A percentile compares a stretch with the other conserved stretches of the same genome.
These are phyloP conservation scores for Tetanocera ferruginea DNA, from an alignment of 2,888 invertebrate species.

Conservation along the genomic window DNA sequence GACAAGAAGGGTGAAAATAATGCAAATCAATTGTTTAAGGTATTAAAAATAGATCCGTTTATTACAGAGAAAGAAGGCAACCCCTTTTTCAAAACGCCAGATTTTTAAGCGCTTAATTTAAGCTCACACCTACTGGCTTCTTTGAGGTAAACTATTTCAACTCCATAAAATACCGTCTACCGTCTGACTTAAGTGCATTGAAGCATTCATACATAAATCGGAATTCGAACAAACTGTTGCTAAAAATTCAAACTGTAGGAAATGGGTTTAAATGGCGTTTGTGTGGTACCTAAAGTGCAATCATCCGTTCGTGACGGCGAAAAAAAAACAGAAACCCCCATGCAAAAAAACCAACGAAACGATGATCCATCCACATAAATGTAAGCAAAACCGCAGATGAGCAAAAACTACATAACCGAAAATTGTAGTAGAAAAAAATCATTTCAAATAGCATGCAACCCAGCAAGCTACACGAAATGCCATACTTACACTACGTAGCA, in stretches of 20 bases:
- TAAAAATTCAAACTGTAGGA: constrained; percentile 50
- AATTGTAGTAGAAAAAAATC: constrained; percentile 10
- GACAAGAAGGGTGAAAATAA: constrained; percentile 37
- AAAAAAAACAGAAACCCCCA: background rate
- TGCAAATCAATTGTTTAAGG: background rate
- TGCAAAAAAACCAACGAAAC: constrained; percentile 30
- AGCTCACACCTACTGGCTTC: no score
- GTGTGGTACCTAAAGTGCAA: constrained; percentile 61
- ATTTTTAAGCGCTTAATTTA: no score
- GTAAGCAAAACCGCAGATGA: constrained; percentile 44
- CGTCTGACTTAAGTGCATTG: constrained; percentile 7
- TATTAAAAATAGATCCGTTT: constrained; percentile 15
- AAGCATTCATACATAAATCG: constrained; percentile 35
- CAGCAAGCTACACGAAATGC: background rate
- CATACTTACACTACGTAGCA: no score
- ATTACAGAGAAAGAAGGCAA: background rate
- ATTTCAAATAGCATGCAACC: background rate
- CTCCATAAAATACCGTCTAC: background rate
- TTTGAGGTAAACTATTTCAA: background rate
- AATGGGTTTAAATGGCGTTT: constrained; percentile 62
- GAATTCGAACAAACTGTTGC: constrained; percentile 48
- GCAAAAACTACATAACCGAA: constrained; percentile 30
- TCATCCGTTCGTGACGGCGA: constrained; percentile 56
- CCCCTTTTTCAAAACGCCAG: background rate
- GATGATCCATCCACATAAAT: constrained; percentile 41